Base-by-base conservation (phyloP, 2,797 vertebrate genomes). In the Coreius guichenoti region DNA sequence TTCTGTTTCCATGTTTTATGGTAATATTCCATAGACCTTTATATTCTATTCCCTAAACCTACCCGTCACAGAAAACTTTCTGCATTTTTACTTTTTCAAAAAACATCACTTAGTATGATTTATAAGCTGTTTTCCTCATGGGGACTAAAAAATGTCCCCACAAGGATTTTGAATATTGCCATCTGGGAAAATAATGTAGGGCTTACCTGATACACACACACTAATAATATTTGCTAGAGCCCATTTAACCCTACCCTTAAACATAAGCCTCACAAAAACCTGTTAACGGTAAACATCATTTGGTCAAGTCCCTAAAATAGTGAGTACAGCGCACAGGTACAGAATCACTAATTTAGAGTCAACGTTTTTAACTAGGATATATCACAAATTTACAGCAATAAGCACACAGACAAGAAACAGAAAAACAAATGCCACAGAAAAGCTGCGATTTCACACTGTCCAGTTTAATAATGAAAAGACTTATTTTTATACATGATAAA, bases 391-490 rank as follows among this genome's bases (percentile, higher is more conserved):
- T 63, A 29, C 26, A 63, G 26, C 5, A 63, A 63, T 12, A 26
- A 26, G 1, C 58, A 63, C 58, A 63, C 13, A 65, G 6, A 29
- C 26, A 29, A 26, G n/a, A 63, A 56, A 33, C 1, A 63, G 8
- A 63, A 63, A 45, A 72, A 45, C 58, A 80, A 80, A n/a, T 33
- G 3, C 26, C 43, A 65, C 36, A 23, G 33, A 31, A 45, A 47
- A 61, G 1, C 45, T 29, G 9, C 33, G 31, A 19, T 11, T 36
- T 56, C 36, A 36, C 11, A 29, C 3, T 17, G 29, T 69, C 21
- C 19, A 75, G 14, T 78, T 84, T 84, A 77, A 69, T 84, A 43
- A 58, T 13, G 21, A 69, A 77, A 82, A 78, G 1, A 11, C 6
- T 19, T 72, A 13, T 29, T 43, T 81, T 43, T 58, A 16, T 23